phyloP scores from a whole-genome alignment of 2,797 vertebrate genomes.

The Prionace glauca region DNA sequence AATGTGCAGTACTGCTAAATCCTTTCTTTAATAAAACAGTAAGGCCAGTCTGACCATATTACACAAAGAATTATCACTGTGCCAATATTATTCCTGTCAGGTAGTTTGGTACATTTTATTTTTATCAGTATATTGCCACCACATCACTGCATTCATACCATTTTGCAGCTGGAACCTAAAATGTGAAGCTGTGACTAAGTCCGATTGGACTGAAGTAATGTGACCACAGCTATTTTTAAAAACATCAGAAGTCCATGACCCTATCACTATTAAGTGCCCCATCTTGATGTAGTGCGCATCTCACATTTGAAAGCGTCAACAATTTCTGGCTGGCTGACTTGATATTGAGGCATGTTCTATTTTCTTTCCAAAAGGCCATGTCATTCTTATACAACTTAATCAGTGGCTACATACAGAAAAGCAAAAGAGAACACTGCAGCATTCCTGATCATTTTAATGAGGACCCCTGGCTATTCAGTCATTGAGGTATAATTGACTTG shows the following conservation, averaged over 20 bases:
- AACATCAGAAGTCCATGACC: slow-evolving; percentile 67
- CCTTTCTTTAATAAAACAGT: not conserved
- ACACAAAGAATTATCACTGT: not conserved
- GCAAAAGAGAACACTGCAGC: slow-evolving; percentile 62
- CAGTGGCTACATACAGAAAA: slow-evolving; percentile 78
- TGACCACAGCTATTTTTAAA: slow-evolving; percentile 77
- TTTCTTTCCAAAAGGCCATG: slow-evolving; percentile 72
- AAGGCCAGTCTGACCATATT: slow-evolving; percentile 21
- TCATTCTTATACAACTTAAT: slow-evolving; percentile 91
- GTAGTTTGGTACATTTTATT: slow-evolving; percentile 35
- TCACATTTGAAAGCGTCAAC: slow-evolving; percentile 74
- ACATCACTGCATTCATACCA: slow-evolving; percentile 65
- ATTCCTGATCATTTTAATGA: slow-evolving; percentile 97
- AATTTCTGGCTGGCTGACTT: slow-evolving; percentile 76
- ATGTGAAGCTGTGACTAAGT: slow-evolving; percentile 56
- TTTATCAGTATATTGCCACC: slow-evolving; percentile 57
- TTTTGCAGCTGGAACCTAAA: slow-evolving; percentile 44
- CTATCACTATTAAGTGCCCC: slow-evolving; percentile 70
- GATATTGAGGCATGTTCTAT: slow-evolving; percentile 59
- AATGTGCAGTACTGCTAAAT: not conserved
- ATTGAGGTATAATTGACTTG: slow-evolving; percentile 99
- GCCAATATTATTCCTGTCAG: slow-evolving; percentile 30
- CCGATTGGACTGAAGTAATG: slow-evolving; percentile 62
- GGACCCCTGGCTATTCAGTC: slow-evolving; percentile 97
- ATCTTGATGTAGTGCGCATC: slow-evolving; percentile 64